Evolutionary conservation across 2,888 invertebrate species (phyloP).

Genomic region (Allygus modestus): DNA sequence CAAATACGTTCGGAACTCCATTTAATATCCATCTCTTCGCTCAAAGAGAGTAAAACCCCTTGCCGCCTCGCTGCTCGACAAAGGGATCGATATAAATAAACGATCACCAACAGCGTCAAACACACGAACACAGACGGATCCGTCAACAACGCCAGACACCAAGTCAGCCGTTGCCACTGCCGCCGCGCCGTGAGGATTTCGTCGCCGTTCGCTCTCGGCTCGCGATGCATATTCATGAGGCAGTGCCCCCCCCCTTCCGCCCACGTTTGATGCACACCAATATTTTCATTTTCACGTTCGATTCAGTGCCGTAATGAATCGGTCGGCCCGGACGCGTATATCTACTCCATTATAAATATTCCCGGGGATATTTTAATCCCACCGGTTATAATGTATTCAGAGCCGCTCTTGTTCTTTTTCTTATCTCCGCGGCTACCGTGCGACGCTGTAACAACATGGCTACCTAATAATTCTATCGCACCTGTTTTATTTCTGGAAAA

Average conservation of each 20-base stretch:
- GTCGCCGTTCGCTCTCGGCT: slow-evolving; percentile 41
- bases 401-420: slow-evolving; percentile 51
- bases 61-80: slow-evolving; percentile 8
- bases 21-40: neutral
- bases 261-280: slow-evolving; percentile 58
- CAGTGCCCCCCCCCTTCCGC: slow-evolving; percentile 38
- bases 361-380: slow-evolving; percentile 56
- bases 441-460: slow-evolving; percentile 51
- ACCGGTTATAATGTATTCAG: slow-evolving; percentile 52
- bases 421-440: slow-evolving; percentile 54
- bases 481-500: slow-evolving; percentile 50
- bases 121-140: neutral
- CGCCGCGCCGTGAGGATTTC: slow-evolving; percentile 53
- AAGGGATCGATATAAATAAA: slow-evolving; percentile 53
- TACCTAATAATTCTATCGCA: slow-evolving; percentile 51
- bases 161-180: neutral
- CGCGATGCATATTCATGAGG: slow-evolving; percentile 61
- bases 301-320: slow-evolving; percentile 53
- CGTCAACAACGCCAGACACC: slow-evolving; percentile 15
- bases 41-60: neutral
- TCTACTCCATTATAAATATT: slow-evolving; percentile 57
- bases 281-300: slow-evolving; percentile 58
- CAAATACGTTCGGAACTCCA: neutral
- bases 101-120: slow-evolving; percentile 30
- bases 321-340: too few relatives aligned